These are phyloP conservation scores for Aotus griseimembra DNA, from an alignment of 2,797 vertebrate species.

Conservation along the genomic window DNA sequence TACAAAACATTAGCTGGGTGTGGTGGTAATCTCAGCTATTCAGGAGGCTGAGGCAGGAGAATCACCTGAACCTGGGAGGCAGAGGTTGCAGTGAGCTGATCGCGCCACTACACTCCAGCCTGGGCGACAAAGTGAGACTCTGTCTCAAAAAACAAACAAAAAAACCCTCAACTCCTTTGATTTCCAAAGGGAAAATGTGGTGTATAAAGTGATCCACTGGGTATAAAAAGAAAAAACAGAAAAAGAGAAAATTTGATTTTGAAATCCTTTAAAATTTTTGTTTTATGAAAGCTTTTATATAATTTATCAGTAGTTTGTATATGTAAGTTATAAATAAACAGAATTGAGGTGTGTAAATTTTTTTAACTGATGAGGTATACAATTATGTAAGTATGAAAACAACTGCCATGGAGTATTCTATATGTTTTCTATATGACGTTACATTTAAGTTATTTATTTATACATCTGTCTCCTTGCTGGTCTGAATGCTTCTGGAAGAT, in stretches of 20 bases:
- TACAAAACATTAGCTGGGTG: neutral
- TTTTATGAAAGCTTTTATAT: neutral
- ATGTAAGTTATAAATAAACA: neutral
- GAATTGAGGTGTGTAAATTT: neutral
- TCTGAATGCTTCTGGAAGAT: too few species aligned
- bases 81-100: neutral
- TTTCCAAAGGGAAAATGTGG: slow-evolving; percentile 11
- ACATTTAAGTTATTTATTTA: too few species aligned
- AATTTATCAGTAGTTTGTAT: neutral
- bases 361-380: neutral
- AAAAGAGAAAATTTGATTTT: neutral
- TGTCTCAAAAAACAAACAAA: neutral
- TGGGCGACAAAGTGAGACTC: neutral
- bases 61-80: neutral
- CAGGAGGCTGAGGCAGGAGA: neutral
- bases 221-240: neutral
- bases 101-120: neutral
- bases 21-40: neutral
- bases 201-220: neutral
- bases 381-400: neutral
- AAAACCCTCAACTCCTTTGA: neutral
- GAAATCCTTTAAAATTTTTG: neutral
- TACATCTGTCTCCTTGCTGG: too few species aligned
- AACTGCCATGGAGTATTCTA: neutral
- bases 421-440: neutral